A percentile compares a stretch with the other conserved stretches of the same genome.
These are phyloP conservation scores for Drosophila cognata DNA, from an alignment of 2,888 invertebrate genomes.

Conservation along the genomic window DNA sequence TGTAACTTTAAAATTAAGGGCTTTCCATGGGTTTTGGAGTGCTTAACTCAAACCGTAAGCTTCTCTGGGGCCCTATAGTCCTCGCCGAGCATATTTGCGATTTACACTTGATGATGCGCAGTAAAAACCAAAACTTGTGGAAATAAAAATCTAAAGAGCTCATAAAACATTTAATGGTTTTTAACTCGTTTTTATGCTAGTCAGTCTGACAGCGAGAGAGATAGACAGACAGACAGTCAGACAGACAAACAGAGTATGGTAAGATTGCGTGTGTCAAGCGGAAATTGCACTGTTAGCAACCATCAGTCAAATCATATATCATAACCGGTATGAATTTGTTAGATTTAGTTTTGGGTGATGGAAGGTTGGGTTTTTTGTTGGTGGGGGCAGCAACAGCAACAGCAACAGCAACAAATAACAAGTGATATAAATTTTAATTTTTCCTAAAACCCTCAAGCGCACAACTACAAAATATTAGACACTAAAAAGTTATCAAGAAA, in stretches of 20 bases:
- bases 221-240: not conserved
- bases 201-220: not conserved
- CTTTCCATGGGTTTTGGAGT: not conserved
- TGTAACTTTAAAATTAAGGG: not conserved
- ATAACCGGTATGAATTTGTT: conserved; percentile 58
- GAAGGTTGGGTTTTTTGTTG: not conserved
- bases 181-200: conserved; percentile 31
- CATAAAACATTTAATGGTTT: conserved; percentile 53
- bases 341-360: conserved; percentile 2
- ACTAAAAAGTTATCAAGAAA: conserved; percentile 77
- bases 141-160: conserved; percentile 32
- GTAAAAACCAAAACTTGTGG: conserved; percentile 29
- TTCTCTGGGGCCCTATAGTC: not conserved
- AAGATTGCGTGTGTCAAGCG: conserved; percentile 27
- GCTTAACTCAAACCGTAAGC: not conserved
- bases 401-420: conserved; percentile 40
- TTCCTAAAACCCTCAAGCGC: conserved; percentile 30
- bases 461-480: conserved; percentile 58
- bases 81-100: conserved; percentile 37
- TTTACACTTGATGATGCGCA: conserved; percentile 18
- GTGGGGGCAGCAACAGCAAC: not conserved
- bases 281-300: conserved; percentile 55
- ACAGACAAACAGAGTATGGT: not conserved
- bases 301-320: conserved; percentile 66
- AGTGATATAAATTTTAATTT: conserved; percentile 69